A percentile compares a stretch with the other conserved stretches of the same genome.
phyloP scores from a whole-genome alignment of 2,113 vertebrate species.

The Edolisoma coerulescens region DNA sequence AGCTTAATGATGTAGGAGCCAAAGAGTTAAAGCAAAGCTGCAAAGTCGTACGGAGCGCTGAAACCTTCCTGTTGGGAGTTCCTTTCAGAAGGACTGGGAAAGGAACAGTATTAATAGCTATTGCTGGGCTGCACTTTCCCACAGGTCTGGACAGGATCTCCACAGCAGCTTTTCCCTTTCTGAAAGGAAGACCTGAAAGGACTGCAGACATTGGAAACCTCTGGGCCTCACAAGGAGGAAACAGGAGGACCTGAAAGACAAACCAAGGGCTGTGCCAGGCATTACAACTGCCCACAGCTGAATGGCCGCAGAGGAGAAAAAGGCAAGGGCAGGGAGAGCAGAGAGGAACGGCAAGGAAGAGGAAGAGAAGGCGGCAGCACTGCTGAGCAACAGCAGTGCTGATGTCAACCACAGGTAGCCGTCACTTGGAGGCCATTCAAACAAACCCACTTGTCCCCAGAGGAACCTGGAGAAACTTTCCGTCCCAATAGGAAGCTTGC shows the following conservation, averaged over 20 bases:
- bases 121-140: conserved; percentile 72
- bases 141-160: conserved; percentile 79
- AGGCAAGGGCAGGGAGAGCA: not conserved
- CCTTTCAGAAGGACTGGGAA: conserved; percentile 73
- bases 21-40: conserved; percentile 72
- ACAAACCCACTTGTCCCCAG: not conserved
- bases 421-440: not conserved
- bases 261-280: conserved; percentile 4
- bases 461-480: conserved; percentile 49
- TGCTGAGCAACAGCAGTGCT: not conserved
- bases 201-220: conserved; percentile 56
- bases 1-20: conserved; percentile 39
- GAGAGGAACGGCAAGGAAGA: not conserved
- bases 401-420: not conserved
- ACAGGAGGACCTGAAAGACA: conserved; percentile 52
- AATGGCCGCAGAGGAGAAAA: not conserved
- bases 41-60: conserved; percentile 55
- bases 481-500: conserved; percentile 55
- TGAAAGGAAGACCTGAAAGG: conserved; percentile 68
- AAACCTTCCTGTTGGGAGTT: conserved; percentile 81
- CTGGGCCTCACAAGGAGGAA: conserved; percentile 66
- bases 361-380: not conserved
- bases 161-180: conserved; percentile 51
- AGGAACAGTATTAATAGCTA: conserved; percentile 76
- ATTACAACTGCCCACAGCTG: not conserved